Base-by-base conservation (phyloP, 92 coral and sea anemone genomes). In the Umimayanthus kanabou region DNA sequence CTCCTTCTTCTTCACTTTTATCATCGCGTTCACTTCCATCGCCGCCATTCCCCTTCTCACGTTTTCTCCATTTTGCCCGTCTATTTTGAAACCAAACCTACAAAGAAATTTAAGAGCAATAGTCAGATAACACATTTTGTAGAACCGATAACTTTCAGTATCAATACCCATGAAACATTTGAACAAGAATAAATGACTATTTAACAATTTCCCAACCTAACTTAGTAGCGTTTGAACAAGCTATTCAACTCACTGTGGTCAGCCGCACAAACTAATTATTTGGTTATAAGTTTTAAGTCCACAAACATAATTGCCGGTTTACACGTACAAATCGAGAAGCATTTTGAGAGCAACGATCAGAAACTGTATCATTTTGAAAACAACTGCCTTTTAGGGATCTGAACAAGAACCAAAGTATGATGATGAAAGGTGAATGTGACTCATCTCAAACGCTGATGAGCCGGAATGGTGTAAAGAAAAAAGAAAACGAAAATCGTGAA, bases 71-170 rank as follows among this genome's bases (percentile, higher is more conserved):
- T 83, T 97, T 97, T 53, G 99, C 99, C 26, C 99, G 91, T 81
- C 99, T 88, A 91, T 97, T 97, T 78, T 97, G 99, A 78, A 97
- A 97, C 99, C 99, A 97, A 13, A 97, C 99, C 99, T 97, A 76
- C n/a, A 53, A 57, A 26, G 47, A 82, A 58, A 20, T 61, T 61
- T 61, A 20, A 20, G 69, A 16, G 69, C 8, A 18, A 2, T 18
- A 25, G 8, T 61, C 15, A 61, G 69, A 18, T 20, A 20, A 18
- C 20, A 23, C 20, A 20, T 61, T 18, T 61, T 61, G 6, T 9
- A 20, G 26, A 61, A 61, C 69, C 23, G 69, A 20, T 25, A 22
- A 23, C 26, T 61, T 23, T 61, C 69, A 7, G 26, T 39, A 37
- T 75, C 9, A 39, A 14, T 39, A n/a, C 7, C 49, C 39, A 39